Base-by-base conservation (phyloP, 2,888 invertebrate genomes). In the Lithophane leautieri region DNA sequence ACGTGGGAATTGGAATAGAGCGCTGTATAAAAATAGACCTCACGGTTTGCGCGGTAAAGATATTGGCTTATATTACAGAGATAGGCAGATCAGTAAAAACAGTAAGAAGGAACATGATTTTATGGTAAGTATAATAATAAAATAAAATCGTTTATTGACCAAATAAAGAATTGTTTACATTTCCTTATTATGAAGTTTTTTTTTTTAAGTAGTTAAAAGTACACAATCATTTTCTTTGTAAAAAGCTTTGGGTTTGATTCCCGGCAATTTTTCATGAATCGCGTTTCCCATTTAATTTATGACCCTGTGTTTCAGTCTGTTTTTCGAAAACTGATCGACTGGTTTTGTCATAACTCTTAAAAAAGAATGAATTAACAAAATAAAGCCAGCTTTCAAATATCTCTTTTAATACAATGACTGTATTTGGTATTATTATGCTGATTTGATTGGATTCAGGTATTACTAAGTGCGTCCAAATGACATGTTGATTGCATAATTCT, bases 41-140 rank as follows among this genome's bases (percentile, higher is more conserved):
- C 92, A 94, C 1, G 96, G 97, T 63, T 91, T 98, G 19, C 91
- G 78, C 78, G 95, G 95, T n/a, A 91, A 79, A 86, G 90, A 92
- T 65, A 94, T 95, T 80, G 95, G 95, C 12, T 73, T 94, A 1
- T 95, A 89, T 80, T 95, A 92, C 80, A 94, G 78, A 89, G 82
- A 93, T 58, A 84, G 82, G 54, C 72, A 86, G 2, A 83, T 76
- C 63, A 82, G 22, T n/a, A 72, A 73, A 70, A 82, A 47, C 28
- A 78, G 81, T 66, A 44, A 42, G 40, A 72, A 60, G 42, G 60
- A 79, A 63, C 68, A 47, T 47, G 77, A 79, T 44, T 52, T 78
- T 61, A 68, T 75, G 76, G 91, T 91, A 85, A 76, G 82, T 78
- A 65, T 44, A n/a, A n/a, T n/a, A n/a, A n/a, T n/a, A n/a, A n/a